Evolutionary conservation across 2,888 invertebrate genomes (phyloP), one percentile per base, ranked within the genome.

Genomic region (Lithophane ornitopus): DNA sequence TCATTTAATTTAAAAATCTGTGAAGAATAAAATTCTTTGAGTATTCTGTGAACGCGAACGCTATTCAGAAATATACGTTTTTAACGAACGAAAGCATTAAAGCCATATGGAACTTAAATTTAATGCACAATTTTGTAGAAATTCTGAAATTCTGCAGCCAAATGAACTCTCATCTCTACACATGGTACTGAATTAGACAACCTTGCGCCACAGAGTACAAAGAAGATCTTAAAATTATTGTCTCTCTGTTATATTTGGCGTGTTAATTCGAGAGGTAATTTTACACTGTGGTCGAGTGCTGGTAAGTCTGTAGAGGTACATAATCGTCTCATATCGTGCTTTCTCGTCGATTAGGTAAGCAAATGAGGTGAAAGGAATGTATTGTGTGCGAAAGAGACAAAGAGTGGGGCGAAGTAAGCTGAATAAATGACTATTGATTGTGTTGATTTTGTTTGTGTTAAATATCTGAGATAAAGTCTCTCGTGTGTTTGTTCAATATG

Each of bases 261-360:
- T 59, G 16, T 22, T 19, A 0, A 26, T 9, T 65, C 22, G 62
- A 58, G 0, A 14, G 9, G 39, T 22, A 62, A 83, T 70, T 67
- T 52, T 83, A 84, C n/a, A 26, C 89, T 89, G 85, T 89, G 89
- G 61, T 69, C 22, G 59, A 49, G 77, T 74, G 70, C 44, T 80
- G 59, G 70, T 14, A 80, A 80, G 74, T 87, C 69, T 89, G 87
- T 81, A 87, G 73, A 78, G 84, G 89, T 83, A 87, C 84, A 88
- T 90, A 91, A 91, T 93, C 92, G 90, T 89, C 91, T 90, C 91
- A 92, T 94, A 94, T 94, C 94, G 91, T 87, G 87, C 89, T 92
- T 94, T 94, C 94, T 92, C 85, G 90, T 88, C 94, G 92, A 94
- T 94, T 94, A 92, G 90, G 88, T 90, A 83, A 85, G 87, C 92